Percentiles rank a stretch among this genome's conserved stretches.
Conservation (phyloP, 1,140 invertebrate genomes). For the Dufourea novaeangliae region DNA sequence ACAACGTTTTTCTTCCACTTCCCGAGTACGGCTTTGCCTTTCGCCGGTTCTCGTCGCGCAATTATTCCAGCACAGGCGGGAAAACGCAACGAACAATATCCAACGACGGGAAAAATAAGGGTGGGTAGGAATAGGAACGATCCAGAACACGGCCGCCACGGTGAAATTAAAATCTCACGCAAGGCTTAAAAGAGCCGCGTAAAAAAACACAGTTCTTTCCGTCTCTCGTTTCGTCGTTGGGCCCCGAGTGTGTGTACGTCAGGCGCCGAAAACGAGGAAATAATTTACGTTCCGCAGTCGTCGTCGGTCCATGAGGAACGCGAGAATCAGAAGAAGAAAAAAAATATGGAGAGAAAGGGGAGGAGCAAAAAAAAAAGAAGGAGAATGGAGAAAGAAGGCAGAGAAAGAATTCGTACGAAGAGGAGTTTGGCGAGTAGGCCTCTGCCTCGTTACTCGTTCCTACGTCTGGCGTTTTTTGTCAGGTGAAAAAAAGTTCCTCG, state of each 20-base stretch:
- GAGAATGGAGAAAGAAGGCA: not conserved
- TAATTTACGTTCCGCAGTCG: constrained; percentile 53
- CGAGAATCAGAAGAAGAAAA: constrained; percentile 12
- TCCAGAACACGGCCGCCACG: constrained; percentile 4
- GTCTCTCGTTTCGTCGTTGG: constrained; percentile 49
- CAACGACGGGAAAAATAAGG: not conserved
- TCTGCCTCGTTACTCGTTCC: constrained; percentile 61
- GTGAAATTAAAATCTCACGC: constrained; percentile 55
- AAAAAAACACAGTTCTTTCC: constrained; percentile 30
- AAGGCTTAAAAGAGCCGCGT: constrained; percentile 41
- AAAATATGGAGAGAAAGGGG: no score
- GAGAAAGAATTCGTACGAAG: constrained; percentile 16
- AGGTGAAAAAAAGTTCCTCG: constrained; percentile 59
- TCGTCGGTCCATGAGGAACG: constrained; percentile 19
- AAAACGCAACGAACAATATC: constrained; percentile 26
- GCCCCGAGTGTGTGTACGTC: constrained; percentile 36
- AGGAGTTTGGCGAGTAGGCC: constrained; percentile 45
- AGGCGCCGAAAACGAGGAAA: constrained; percentile 59
- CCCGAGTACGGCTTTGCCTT: not conserved
- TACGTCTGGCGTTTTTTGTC: constrained; percentile 59
- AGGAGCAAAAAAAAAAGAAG: not conserved
- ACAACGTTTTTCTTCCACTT: not conserved
- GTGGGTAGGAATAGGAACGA: not conserved
- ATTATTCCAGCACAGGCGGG: constrained; percentile 13
- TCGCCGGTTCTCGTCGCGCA: not conserved